Evolutionary conservation across 2,113 vertebrate genomes (phyloP).

Genomic region (Sakesphorus luctuosus): DNA sequence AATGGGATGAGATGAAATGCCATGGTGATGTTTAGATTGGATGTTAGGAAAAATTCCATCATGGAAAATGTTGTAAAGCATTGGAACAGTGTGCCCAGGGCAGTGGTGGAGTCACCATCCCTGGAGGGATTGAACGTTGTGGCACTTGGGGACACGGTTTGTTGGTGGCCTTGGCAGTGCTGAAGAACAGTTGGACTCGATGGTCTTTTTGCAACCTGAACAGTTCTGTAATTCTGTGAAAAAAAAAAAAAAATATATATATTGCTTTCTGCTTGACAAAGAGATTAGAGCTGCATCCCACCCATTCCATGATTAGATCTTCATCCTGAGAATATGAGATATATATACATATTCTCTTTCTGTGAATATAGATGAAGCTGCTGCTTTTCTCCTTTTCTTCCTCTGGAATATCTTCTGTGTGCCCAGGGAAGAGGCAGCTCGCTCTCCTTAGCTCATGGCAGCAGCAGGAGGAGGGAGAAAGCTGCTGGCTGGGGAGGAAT

Average conservation of each 20-base stretch:
- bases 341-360: background rate
- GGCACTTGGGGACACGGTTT: background rate
- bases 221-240: background rate
- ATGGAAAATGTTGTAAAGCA: background rate
- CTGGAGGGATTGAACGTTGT: background rate
- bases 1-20: background rate
- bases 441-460: background rate
- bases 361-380: conserved; percentile 23
- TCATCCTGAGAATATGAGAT: background rate
- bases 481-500: background rate
- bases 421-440: background rate
- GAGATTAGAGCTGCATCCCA: conserved; percentile 43
- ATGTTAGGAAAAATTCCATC: background rate
- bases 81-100: background rate
- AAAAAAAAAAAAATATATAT: background rate
- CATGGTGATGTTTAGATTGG: background rate
- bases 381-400: background rate
- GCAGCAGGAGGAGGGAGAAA: background rate
- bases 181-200: background rate
- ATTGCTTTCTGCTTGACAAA: background rate
- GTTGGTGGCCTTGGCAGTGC: background rate
- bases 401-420: background rate
- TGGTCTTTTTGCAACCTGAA: background rate
- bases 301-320: conserved; percentile 34
- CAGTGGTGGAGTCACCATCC: background rate